Conservation (phyloP, 2,797 vertebrate genomes). For the Lepus oiostolus region DNA sequence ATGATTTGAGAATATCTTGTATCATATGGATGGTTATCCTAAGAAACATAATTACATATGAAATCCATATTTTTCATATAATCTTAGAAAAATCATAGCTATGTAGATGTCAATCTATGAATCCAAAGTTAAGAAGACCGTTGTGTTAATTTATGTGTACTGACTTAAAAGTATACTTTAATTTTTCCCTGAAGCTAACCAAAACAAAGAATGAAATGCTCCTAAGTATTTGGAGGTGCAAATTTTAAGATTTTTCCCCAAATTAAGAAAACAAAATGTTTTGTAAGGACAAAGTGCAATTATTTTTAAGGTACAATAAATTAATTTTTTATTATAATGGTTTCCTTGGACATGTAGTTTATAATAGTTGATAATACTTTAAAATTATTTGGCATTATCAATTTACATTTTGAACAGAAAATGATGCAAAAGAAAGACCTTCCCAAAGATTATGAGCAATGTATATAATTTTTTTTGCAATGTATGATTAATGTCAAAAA, state of each 20-base stretch:
- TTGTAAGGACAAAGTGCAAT: not conserved
- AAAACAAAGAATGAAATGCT: not conserved
- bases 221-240: not conserved
- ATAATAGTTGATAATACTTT: not conserved
- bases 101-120: not conserved
- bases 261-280: not conserved
- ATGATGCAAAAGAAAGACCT: not conserved
- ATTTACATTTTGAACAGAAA: conserved; percentile 21
- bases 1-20: too few relatives aligned
- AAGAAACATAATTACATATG: not conserved
- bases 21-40: not conserved
- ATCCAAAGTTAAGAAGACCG: not conserved
- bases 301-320: not conserved
- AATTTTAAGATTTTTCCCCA: conserved; percentile 8
- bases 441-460: not conserved
- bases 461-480: not conserved
- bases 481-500: not conserved
- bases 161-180: conserved; percentile 24
- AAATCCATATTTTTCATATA: not conserved
- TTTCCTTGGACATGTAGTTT: not conserved
- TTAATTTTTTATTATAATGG: not conserved
- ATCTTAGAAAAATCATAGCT: not conserved
- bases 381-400: not conserved
- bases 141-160: not conserved
- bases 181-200: not conserved